Percentiles rank a stretch among this genome's conserved stretches.
Conservation (phyloP, 2,888 invertebrate species). For the Drosophila ezoana region DNA sequence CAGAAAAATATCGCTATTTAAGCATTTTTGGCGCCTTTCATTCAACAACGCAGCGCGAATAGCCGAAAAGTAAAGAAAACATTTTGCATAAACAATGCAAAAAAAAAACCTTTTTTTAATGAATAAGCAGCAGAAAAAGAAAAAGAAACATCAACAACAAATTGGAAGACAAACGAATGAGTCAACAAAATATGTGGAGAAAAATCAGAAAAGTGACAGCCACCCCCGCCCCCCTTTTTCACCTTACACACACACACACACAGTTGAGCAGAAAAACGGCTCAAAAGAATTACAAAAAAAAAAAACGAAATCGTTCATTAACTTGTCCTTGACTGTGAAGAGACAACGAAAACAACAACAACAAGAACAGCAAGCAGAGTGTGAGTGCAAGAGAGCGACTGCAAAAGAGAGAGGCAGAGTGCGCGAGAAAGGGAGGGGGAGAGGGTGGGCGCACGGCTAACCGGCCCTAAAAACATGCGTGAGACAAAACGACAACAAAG, state of each 20-base stretch:
- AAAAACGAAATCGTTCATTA: constrained; percentile 73
- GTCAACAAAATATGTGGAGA: constrained; percentile 37
- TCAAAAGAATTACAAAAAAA: constrained; percentile 40
- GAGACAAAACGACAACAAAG: constrained; percentile 46
- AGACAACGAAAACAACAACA: constrained; percentile 38
- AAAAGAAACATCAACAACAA: constrained; percentile 16
- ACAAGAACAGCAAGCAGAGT: constrained; percentile 16
- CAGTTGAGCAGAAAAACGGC: constrained; percentile 39
- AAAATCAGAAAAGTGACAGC: constrained; percentile 31
- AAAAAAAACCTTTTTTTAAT: constrained; percentile 21
- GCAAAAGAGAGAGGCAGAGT: background rate
- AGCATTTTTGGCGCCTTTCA: constrained; percentile 44
- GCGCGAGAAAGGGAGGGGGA: constrained; percentile 16
- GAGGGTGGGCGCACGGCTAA: constrained; percentile 39
- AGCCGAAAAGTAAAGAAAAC: constrained; percentile 24
- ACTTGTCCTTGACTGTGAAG: constrained; percentile 78
- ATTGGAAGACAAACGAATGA: constrained; percentile 23
- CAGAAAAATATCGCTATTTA: constrained; percentile 12
- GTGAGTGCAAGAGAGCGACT: background rate
- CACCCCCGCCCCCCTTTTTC: background rate
- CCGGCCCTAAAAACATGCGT: constrained; percentile 74
- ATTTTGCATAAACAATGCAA: constrained; percentile 43
- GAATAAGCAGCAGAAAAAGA: constrained; percentile 35
- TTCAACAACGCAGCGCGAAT: constrained; percentile 28
- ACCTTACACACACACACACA: background rate